Percentiles rank a stretch among this genome's conserved stretches.
Evolutionary conservation across 2,888 invertebrate genomes (phyloP).

Genomic region (Leptinotarsa tumamoca): DNA sequence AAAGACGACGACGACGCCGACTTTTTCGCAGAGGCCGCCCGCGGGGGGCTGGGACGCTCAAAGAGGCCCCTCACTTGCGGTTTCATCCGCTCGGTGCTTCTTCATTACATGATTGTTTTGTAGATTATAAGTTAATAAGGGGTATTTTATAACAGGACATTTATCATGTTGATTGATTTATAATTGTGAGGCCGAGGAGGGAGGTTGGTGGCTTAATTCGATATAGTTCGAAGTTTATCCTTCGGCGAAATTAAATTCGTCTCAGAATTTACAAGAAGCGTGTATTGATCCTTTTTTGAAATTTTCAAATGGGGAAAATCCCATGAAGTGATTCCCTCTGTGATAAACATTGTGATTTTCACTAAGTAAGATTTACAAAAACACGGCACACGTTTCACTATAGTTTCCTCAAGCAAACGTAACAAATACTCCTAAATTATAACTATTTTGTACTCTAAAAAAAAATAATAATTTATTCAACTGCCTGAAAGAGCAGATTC

Average conservation of each 20-base stretch:
- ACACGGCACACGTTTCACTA: too few relatives aligned
- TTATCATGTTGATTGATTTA: constrained; percentile 40
- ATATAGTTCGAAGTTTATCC: background rate
- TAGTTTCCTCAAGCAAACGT: too few relatives aligned
- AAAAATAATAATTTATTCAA: too few relatives aligned
- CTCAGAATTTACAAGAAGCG: background rate
- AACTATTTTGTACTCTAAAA: too few relatives aligned
- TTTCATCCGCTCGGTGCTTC: constrained; percentile 26
- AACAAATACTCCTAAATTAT: too few relatives aligned
- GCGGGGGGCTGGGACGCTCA: background rate
- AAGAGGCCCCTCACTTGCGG: constrained; percentile 15
- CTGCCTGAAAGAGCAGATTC: too few relatives aligned
- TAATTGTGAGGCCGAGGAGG: constrained; percentile 6
- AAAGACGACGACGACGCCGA: constrained; percentile 33
- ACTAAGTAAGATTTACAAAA: too few relatives aligned
- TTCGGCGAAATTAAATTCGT: background rate
- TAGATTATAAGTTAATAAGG: constrained; percentile 48
- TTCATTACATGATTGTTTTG: constrained; percentile 49
- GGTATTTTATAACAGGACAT: constrained; percentile 40
- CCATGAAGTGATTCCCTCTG: too few relatives aligned
- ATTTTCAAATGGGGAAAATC: too few relatives aligned
- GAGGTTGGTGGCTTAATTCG: constrained; percentile 6
- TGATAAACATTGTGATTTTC: too few relatives aligned
- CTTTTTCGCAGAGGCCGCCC: constrained; percentile 22
- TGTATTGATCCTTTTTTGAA: too few relatives aligned